Base-by-base conservation (phyloP, 1,140 invertebrate genomes). In the Meloidogyne chitwoodi region DNA sequence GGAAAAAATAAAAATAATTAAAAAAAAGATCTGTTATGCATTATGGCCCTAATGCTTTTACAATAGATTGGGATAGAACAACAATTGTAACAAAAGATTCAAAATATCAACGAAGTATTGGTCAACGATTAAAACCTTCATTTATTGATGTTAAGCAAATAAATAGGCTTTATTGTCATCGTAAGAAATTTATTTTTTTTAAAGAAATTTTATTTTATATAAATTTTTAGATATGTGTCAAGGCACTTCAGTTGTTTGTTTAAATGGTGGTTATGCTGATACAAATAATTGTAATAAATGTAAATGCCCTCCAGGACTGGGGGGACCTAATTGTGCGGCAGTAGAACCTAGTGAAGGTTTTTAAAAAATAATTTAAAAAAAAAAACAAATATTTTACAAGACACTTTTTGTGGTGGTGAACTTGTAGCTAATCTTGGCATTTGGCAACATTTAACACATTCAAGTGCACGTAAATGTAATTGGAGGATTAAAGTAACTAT, bases 101-200 rank as follows among this genome's bases (percentile, higher is more conserved):
- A 12, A 81, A 83, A 29, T 86, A 85, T 63, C 83, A 87, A 61
- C 78, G 86, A 67, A 86, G 84, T 14, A 87, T 86, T 77, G 85
- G 85, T 4, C 85, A 86, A 65, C 67, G 85, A 22, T 29, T 71
- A n/a, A 76, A 81, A 48, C 86, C 85, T 10, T 86, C 86, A 12
- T 86, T 86, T 68, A 86, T 86, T 67, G 85, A 86, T 80, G 84
- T 87, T 8, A 86, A 86, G 48, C 86, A 87, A 66, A 80, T 87
- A 5, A 86, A 86, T 66, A 69, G 84, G 16, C 78, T 86, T 19
- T 86, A 86, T 75, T 86, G 85, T n/a, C 70, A 80, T 41, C 79
- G 80, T 82, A 68, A 24, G 41, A 29, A n/a, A n/a, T n/a, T n/a
- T n/a, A n/a, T n/a, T n/a, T 27, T 62, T 73, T 78, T 77, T 63